Percentiles rank a stretch among this genome's conserved stretches.
Conservation (phyloP, 2,797 vertebrate genomes). For the Coluber constrictor region DNA sequence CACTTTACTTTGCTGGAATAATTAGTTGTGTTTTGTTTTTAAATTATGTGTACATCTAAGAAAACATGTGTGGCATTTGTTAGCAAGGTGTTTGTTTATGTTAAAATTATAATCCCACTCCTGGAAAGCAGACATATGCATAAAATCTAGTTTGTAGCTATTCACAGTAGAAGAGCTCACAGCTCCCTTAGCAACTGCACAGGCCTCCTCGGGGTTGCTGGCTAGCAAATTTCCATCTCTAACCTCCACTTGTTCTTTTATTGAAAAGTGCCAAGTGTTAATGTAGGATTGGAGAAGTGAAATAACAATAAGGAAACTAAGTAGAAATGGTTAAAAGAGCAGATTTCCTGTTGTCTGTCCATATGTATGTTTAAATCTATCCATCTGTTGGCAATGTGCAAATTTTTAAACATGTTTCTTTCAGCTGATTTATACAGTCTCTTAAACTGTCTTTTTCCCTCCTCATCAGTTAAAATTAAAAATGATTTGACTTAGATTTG, state of each 20-base stretch:
- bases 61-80: not conserved
- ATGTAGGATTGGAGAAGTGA: not conserved
- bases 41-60: not conserved
- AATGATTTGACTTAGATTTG: conserved; percentile 20
- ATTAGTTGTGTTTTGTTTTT: not conserved
- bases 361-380: conserved; percentile 14
- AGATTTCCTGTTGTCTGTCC: conserved; percentile 23
- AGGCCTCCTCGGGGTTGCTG: not conserved
- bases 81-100: not conserved
- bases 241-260: conserved; percentile 9
- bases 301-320: conserved; percentile 14
- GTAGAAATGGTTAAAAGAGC: conserved; percentile 29
- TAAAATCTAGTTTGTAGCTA: not conserved
- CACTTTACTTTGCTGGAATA: not conserved
- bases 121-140: not conserved
- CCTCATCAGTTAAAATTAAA: conserved; percentile 1
- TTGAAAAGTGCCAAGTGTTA: conserved; percentile 14
- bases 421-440: conserved; percentile 9
- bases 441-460: not conserved
- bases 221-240: not conserved
- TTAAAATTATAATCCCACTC: not conserved
- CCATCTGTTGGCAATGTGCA: conserved; percentile 24
- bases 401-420: conserved; percentile 32
- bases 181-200: not conserved
- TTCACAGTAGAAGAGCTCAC: not conserved